phyloP scores from a whole-genome alignment of 2,113 vertebrate genomes.

The Platysternon megacephalum region DNA sequence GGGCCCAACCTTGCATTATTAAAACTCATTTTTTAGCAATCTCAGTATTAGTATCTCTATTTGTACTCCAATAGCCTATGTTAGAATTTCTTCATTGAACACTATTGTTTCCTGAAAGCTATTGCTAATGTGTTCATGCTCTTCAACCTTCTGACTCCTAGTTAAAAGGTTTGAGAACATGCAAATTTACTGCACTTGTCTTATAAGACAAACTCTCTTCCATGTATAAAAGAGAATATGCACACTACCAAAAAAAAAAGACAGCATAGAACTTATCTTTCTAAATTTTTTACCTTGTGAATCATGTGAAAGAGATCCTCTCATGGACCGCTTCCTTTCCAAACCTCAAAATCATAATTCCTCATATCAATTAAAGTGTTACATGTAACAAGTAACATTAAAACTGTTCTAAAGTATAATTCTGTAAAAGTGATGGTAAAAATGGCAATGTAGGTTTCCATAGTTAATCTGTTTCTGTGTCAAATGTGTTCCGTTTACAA shows the following conservation, averaged over 20 bases:
- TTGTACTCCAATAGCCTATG: background rate
- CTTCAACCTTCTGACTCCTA: background rate
- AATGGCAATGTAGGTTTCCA: accelerated
- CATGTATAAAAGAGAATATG: background rate
- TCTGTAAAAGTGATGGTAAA: background rate
- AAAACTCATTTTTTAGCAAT: background rate
- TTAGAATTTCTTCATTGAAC: background rate
- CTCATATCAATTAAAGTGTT: background rate
- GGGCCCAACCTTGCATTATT: background rate
- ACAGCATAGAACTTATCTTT: background rate
- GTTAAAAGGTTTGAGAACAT: background rate
- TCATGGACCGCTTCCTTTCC: background rate
- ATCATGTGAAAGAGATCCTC: accelerated
- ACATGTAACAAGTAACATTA: background rate
- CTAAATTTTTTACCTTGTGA: background rate
- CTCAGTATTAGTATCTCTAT: background rate
- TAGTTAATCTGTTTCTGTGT: background rate
- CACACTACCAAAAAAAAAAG: background rate
- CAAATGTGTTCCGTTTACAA: background rate
- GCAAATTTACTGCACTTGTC: background rate
- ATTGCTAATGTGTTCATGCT: background rate
- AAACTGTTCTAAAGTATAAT: background rate
- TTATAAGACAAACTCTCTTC: background rate
- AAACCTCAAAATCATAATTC: accelerated
- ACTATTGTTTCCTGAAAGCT: background rate